Base-by-base conservation (phyloP, 2,888 invertebrate species). In the Conops quadrifasciatus region DNA sequence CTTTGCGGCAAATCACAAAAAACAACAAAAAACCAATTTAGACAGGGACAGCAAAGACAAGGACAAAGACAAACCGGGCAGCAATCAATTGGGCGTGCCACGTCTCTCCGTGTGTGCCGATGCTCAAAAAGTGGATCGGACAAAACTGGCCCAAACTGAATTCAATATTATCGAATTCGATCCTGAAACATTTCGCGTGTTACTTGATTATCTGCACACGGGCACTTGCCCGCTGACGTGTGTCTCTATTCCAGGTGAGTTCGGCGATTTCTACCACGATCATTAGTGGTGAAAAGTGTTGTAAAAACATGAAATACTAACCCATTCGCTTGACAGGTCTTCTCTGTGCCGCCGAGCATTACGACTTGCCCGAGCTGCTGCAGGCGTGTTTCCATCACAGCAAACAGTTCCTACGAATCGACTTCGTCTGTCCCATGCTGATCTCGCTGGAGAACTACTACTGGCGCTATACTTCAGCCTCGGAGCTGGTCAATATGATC, bases 321-420 rank as follows among this genome's bases (percentile, higher is more conserved):
- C 45, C 13, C 45, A 11, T 13, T 43, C 45, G 5, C 45, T 9
- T 11, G 51, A 5, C 62, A 86, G 86, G 86, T 1, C 89, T 96
- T 43, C 94, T 96, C 76, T 96, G 96, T 84, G 96, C 96, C 1
- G 96, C 96, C 0, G 96, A 96, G 81, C 96, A 96, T 84, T 96
- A 96, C 85, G 96, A 96, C 86, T 88, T 96, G 73, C 96, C 96
- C 0, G 96, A 96, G 84, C 88, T 96, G 69, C 88, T 96, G 73
- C 96, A 96, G 83, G 96, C 96, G 15, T 96, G 96, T 87, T 96
- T 96, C 87, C 96, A 96, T 83, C 96, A 96, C 81, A 95, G 96
- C 79, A 96, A 96, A 84, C 96, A 96, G 85, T 96, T 95, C 85
- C 89, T 96, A 49, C 90, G 95, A 78, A 94, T 95, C 84, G 95